Conservation (phyloP, 53 echinoderm and acorn worm species). For the Luidia sarsii region DNA sequence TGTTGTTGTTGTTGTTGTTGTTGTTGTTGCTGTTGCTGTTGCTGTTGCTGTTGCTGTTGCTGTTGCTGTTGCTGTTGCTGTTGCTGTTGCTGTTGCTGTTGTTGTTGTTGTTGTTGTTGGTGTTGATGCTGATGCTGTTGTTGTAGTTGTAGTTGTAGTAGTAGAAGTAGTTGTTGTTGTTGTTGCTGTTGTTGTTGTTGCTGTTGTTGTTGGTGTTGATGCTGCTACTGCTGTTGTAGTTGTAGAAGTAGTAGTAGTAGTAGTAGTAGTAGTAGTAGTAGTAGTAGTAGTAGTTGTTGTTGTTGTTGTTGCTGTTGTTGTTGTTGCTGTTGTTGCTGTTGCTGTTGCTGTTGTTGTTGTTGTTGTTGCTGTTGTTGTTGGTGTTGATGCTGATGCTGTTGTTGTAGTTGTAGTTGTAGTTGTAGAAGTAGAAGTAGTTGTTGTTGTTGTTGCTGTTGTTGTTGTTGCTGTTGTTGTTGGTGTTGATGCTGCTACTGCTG, state of each 20-base stretch:
- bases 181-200: background rate
- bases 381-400: too few species aligned
- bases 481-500: too few species aligned
- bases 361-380: too few species aligned
- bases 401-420: background rate
- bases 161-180: background rate
- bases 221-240: background rate
- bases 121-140: too few species aligned
- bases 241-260: background rate
- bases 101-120: background rate
- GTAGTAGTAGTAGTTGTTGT: background rate
- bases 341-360: slow-evolving; percentile 13
- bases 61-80: background rate
- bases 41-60: background rate
- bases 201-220: too few species aligned
- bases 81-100: background rate
- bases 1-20: too few species aligned
- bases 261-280: background rate
- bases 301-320: slow-evolving; percentile 13
- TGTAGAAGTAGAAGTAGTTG: background rate
- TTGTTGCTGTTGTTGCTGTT: slow-evolving; percentile 10
- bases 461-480: too few species aligned
- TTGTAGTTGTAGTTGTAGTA: too few species aligned
- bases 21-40: background rate
- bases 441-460: slow-evolving; percentile 6